Evolutionary conservation across 2,888 invertebrate genomes (phyloP), one percentile per base, ranked within the genome.

Genomic region (Ptilodon capucinus): DNA sequence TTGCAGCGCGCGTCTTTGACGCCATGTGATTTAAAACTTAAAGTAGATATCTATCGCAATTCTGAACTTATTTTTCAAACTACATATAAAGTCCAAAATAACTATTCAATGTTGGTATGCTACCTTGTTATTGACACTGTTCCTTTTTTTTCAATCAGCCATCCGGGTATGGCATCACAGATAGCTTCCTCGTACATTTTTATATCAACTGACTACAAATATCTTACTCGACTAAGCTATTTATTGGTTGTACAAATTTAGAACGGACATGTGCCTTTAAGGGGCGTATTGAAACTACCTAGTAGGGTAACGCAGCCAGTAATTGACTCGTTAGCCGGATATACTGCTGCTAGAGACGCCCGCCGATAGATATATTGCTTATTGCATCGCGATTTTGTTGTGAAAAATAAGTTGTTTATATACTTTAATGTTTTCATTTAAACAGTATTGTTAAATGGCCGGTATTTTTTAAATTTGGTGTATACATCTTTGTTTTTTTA

Each of bases 271-370:
- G 35, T 19, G 38, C 71, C 71, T 52, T 72, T 68, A 51, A 57
- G 53, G 66, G 73, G 41, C 47, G 58, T 59, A 67, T 71, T 69
- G 69, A 66, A 64, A 50, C 59, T 50, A 56, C 68, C 67, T 60
- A 61, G 67, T 69, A 70, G 75, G 72, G 72, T 67, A 73, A 59
- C 58, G 46, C 49, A 43, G 44, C 44, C 60, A 49, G 71, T 84
- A 85, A 84, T 84, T 81, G 84, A 83, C 79, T 84, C 76, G 84
- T 84, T 80, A 77, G 71, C 55, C n/a, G 60, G 64, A 51, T 55
- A 53, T 57, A 47, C 42, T 50, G 44, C 34, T 9, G 0, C 23
- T 45, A 36, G 50, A 51, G 42, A 41, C 48, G 17, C 46, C 51
- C 54, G 54, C 34, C 38, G 28, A 41, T 53, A 48, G 54, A 60